Conservation (phyloP, 2,888 invertebrate species). For the Oxycera nigricornis region DNA sequence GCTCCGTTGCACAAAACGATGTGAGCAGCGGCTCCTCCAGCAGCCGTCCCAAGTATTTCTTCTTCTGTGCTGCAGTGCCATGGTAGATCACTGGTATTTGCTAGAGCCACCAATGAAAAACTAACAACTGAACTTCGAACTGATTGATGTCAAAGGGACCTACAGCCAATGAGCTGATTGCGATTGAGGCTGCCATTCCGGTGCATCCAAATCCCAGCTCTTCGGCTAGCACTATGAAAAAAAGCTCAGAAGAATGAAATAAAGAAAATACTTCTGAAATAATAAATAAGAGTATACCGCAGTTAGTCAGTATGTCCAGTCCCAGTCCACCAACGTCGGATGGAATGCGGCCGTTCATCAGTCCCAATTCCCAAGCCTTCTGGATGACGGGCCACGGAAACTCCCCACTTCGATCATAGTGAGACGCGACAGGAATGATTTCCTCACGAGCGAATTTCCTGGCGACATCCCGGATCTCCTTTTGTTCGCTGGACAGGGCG, state of each 20-base stretch:
- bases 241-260: too few species aligned
- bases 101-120: slow-evolving; percentile 63
- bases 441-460: slow-evolving; percentile 88
- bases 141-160: background rate
- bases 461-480: slow-evolving; percentile 80
- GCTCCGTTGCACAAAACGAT: slow-evolving; percentile 91
- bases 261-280: too few species aligned
- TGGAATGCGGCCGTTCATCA: slow-evolving; percentile 83
- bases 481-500: slow-evolving; percentile 65
- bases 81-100: slow-evolving; percentile 86
- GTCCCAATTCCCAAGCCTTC: slow-evolving; percentile 84
- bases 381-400: slow-evolving; percentile 90
- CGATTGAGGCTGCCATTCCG: slow-evolving; percentile 74
- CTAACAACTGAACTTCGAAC: background rate
- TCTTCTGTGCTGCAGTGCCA: slow-evolving; percentile 85
- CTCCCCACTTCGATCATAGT: slow-evolving; percentile 84
- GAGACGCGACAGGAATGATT: slow-evolving; percentile 82
- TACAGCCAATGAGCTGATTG: slow-evolving; percentile 69
- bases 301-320: slow-evolving; percentile 69
- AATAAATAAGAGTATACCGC: too few species aligned
- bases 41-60: slow-evolving; percentile 85
- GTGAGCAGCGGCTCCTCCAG: slow-evolving; percentile 85
- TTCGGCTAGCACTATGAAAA: too few species aligned
- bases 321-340: slow-evolving; percentile 73
- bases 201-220: slow-evolving; percentile 79